These are phyloP conservation scores for Acleris emargana DNA, from an alignment of 2,888 invertebrate genomes.

Conservation along the genomic window DNA sequence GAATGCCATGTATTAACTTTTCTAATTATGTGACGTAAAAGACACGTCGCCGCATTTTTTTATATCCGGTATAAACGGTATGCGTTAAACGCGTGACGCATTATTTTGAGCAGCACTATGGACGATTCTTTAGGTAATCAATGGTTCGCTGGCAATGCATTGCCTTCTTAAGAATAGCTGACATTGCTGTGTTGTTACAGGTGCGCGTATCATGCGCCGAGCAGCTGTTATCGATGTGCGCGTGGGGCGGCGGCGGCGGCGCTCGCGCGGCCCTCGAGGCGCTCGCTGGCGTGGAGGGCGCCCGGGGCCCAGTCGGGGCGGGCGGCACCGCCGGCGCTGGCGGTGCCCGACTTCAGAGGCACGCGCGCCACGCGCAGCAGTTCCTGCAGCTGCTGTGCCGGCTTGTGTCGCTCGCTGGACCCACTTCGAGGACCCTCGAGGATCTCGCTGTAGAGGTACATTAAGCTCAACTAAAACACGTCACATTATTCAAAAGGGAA, in stretches of 20 bases:
- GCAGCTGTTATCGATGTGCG: constrained; percentile 92
- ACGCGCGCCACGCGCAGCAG: constrained; percentile 90
- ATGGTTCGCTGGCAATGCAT: no score
- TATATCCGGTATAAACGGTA: no score
- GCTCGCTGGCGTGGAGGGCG: constrained; percentile 77
- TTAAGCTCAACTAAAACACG: no score
- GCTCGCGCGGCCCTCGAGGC: constrained; percentile 67
- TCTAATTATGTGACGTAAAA: no score
- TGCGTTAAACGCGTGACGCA: no score
- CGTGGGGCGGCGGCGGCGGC: constrained; percentile 87
- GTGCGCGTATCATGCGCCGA: constrained; percentile 92
- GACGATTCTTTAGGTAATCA: no score
- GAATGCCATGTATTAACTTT: no score
- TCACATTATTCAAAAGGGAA: no score
- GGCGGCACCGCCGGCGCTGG: constrained; percentile 82
- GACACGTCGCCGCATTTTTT: no score
- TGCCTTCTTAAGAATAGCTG: background rate
- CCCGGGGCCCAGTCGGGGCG: constrained; percentile 86
- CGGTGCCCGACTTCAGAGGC: constrained; percentile 64
- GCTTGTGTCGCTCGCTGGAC: constrained; percentile 87
- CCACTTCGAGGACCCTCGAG: constrained; percentile 88
- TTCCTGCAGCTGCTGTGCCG: constrained; percentile 89
- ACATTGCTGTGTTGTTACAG: constrained; percentile 50
- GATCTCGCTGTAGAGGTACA: constrained; percentile 68
- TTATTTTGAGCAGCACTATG: no score